Evolutionary conservation across 2,113 vertebrate species (phyloP).

Genomic region (Hipposideros armiger): DNA sequence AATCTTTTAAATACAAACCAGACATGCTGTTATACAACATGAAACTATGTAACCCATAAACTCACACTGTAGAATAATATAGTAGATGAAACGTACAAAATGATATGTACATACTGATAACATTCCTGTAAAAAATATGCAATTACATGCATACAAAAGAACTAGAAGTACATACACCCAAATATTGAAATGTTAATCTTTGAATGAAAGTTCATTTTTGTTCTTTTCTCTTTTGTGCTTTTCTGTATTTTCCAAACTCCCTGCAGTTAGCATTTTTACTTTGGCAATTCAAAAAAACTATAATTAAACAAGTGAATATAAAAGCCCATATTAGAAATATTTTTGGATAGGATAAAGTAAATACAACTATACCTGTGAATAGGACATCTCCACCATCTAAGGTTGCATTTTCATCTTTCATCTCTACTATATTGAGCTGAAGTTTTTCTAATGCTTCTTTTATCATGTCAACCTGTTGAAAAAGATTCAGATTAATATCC

Average conservation of each 20-base stretch:
- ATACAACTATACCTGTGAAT: conserved; percentile 93
- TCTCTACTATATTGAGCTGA: conserved; percentile 96
- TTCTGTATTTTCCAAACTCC: conserved; percentile 11
- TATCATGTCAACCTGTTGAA: conserved; percentile 92
- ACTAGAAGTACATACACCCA: not conserved
- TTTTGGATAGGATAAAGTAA: conserved; percentile 9
- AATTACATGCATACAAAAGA: not conserved
- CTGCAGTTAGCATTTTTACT: not conserved
- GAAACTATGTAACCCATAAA: conserved; percentile 18
- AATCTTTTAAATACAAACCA: conserved; percentile 49
- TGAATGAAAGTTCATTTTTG: not conserved
- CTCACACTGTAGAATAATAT: not conserved
- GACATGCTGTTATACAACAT: not conserved
- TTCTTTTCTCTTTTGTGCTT: not conserved
- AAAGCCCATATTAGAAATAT: conserved; percentile 11
- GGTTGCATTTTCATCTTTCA: conserved; percentile 95
- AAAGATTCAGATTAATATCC: conserved; percentile 55
- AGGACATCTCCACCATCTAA: conserved; percentile 98
- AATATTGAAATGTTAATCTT: conserved; percentile 25
- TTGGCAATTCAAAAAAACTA: not conserved
- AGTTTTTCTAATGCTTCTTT: conserved; percentile 92
- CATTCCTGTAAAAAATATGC: not conserved
- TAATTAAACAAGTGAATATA: not conserved
- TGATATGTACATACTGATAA: not conserved
- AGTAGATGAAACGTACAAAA: not conserved